Evolutionary conservation across 2,113 vertebrate genomes (phyloP).

Genomic region (Dromiciops gliroides): DNA sequence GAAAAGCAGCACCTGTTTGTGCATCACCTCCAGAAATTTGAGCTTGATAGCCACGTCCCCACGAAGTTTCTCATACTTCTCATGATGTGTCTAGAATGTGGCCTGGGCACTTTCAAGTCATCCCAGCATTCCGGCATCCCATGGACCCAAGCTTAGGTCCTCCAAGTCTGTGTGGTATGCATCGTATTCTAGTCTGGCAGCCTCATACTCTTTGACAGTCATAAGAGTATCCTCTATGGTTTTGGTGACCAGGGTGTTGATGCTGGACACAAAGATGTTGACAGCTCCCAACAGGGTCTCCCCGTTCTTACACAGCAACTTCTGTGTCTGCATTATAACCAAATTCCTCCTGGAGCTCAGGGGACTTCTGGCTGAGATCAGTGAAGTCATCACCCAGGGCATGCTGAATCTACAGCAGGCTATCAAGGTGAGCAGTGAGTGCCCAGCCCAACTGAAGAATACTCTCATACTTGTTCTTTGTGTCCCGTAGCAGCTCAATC

Average conservation of each 20-base stretch:
- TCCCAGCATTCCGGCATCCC: conserved; percentile 89
- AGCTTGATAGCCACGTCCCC: conserved; percentile 96
- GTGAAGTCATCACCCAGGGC: conserved; percentile 96
- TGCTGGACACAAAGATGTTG: conserved; percentile 98
- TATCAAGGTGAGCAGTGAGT: conserved; percentile 95
- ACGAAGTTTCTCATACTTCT: conserved; percentile 95
- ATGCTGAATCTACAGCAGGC: conserved; percentile 97
- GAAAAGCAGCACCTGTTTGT: conserved; percentile 98
- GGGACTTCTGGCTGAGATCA: conserved; percentile 99
- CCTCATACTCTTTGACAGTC: conserved; percentile 97
- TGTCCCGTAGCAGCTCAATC: conserved; percentile 96
- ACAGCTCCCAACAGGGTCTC: conserved; percentile 96
- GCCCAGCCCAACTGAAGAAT: conserved; percentile 92
- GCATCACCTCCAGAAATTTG: conserved; percentile 99
- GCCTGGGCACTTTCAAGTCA: conserved; percentile 92
- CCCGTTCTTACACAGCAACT: conserved; percentile 96
- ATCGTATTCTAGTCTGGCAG: conserved; percentile 95
- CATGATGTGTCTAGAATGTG: conserved; percentile 94
- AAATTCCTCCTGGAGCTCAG: conserved; percentile 98
- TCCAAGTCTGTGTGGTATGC: conserved; percentile 97
- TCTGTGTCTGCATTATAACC: conserved; percentile 98
- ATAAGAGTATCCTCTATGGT: conserved; percentile 98
- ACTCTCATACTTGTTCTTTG: conserved; percentile 95
- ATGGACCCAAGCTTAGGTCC: conserved; percentile 93
- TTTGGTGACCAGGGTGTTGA: conserved; percentile 97